These are phyloP conservation scores for Cancer borealis DNA, from an alignment of 2,888 invertebrate genomes.

Conservation along the genomic window DNA sequence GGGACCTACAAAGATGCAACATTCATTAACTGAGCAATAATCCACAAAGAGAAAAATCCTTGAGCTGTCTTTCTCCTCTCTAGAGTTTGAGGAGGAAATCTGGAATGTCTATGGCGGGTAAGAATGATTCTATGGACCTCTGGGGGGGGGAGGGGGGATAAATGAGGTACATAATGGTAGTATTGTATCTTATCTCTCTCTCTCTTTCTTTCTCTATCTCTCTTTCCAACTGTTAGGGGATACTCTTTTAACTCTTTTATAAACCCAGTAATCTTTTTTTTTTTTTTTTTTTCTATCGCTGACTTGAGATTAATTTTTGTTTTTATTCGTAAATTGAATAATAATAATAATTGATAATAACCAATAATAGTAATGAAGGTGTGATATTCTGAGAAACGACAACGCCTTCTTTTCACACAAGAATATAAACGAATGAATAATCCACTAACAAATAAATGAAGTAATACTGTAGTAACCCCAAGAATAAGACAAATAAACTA, in stretches of 20 bases:
- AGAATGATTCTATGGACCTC: not conserved
- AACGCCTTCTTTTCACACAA: too few relatives aligned
- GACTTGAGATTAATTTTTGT: not conserved
- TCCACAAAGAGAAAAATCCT: not conserved
- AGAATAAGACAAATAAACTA: too few relatives aligned
- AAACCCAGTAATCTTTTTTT: not conserved
- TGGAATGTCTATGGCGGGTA: not conserved
- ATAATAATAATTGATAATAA: not conserved
- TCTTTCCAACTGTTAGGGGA: not conserved
- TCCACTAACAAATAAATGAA: too few relatives aligned
- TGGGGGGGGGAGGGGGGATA: not conserved
- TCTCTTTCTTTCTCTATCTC: not conserved
- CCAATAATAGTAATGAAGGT: too few relatives aligned
- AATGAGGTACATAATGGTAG: not conserved
- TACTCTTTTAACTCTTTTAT: not conserved
- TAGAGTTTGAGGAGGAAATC: not conserved
- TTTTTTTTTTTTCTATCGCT: not conserved
- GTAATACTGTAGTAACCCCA: too few relatives aligned
- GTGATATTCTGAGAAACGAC: too few relatives aligned
- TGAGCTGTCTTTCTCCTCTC: conserved; percentile 1
- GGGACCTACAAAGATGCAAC: not conserved
- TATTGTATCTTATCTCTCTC: not conserved
- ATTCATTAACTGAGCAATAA: not conserved
- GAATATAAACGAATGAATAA: too few relatives aligned
- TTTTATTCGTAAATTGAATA: not conserved